Conservation (phyloP, 2,797 vertebrate species). For the Cossypha heuglini region DNA sequence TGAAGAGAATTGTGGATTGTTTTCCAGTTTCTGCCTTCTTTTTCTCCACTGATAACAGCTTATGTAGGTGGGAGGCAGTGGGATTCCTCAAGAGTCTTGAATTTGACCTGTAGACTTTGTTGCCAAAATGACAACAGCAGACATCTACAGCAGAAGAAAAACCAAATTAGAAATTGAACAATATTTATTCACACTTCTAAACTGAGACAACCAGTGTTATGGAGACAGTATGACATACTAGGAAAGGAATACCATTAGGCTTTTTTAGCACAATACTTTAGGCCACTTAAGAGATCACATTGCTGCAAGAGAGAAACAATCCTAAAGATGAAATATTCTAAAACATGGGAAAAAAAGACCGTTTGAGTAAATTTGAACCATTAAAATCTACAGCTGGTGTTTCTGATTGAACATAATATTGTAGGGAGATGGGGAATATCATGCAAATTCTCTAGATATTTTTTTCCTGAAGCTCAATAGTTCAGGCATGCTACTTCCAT, state of each 20-base stretch:
- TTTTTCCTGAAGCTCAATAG: neutral
- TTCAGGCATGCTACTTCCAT: neutral
- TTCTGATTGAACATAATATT: neutral
- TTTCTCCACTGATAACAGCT: neutral
- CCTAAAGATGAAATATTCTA: neutral
- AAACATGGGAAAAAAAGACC: neutral
- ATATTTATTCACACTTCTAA: neutral
- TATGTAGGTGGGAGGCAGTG: neutral
- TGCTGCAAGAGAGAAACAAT: neutral
- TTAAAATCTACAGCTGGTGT: neutral
- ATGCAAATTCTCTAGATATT: neutral
- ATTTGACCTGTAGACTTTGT: neutral
- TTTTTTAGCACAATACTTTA: neutral
- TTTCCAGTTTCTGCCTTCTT: neutral
- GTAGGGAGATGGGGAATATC: neutral
- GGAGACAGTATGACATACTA: neutral
- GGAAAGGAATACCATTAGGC: neutral
- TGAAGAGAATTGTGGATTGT: neutral
- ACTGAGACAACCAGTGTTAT: neutral
- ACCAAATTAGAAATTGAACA: neutral
- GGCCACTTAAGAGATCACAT: neutral
- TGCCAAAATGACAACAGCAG: neutral
- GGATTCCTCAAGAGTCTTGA: neutral
- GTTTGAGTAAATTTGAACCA: neutral
- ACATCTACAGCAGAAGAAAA: neutral